Conservation (phyloP, 2,888 invertebrate genomes). For the Crepidodera aurea region DNA sequence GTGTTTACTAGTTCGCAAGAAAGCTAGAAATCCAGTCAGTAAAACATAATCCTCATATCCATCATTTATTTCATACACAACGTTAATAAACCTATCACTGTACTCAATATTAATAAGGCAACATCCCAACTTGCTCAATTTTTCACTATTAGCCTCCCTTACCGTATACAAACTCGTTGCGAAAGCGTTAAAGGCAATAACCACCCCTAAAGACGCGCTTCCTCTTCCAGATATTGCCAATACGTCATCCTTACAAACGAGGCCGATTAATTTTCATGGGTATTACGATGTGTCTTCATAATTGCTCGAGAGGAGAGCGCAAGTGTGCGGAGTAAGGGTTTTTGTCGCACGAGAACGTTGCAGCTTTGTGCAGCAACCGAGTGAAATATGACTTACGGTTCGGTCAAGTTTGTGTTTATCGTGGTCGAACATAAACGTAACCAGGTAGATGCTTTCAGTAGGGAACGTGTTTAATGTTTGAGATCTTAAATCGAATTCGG, state of each 20-base stretch:
- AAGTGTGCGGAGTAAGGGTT: constrained; percentile 19
- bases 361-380: constrained; percentile 9
- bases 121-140: background rate
- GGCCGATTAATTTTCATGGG: constrained; percentile 41
- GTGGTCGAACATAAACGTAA: constrained; percentile 13
- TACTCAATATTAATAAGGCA: background rate
- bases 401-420: constrained; percentile 17
- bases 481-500: background rate
- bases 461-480: background rate
- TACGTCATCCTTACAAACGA: constrained; percentile 44
- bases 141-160: background rate
- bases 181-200: constrained; percentile 12
- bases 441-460: background rate
- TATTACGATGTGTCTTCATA: constrained; percentile 39
- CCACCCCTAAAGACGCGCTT: background rate
- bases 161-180: constrained; percentile 7
- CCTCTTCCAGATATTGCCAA: constrained; percentile 16
- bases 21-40: too few species aligned
- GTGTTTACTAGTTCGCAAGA: too few species aligned
- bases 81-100: background rate
- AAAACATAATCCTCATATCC: too few species aligned
- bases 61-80: background rate
- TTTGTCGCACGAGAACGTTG: constrained; percentile 23
- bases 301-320: constrained; percentile 26
- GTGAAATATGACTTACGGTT: constrained; percentile 22